A percentile compares a stretch with the other conserved stretches of the same genome.
Evolutionary conservation across 2,888 invertebrate species (phyloP).

Genomic region (Xestia ashworthii): DNA sequence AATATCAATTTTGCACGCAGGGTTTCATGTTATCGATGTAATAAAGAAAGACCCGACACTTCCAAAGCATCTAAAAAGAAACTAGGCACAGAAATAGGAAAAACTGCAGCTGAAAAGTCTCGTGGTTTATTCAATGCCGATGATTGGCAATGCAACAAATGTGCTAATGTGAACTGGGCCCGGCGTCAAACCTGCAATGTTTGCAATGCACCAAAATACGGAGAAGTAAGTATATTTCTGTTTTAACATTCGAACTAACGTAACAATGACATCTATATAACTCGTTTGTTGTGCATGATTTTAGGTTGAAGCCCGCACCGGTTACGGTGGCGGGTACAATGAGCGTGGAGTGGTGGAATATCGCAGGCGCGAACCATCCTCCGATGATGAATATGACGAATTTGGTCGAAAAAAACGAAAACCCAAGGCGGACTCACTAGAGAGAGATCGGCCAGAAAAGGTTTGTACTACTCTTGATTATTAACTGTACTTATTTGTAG

Average conservation of each 20-base stretch:
- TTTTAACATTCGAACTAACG: not conserved
- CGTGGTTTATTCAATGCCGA: constrained; percentile 99
- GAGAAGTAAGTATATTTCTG: constrained; percentile 93
- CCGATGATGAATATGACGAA: constrained; percentile 99
- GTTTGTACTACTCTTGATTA: constrained; percentile 45
- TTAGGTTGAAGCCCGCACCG: constrained; percentile 93
- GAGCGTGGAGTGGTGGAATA: constrained; percentile 99
- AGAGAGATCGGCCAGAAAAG: constrained; percentile 77
- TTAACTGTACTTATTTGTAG: constrained; percentile 22
- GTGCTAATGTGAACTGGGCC: constrained; percentile 99
- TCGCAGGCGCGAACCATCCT: constrained; percentile 95
- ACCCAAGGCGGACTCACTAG: constrained; percentile 78
- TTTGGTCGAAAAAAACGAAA: constrained; percentile 93
- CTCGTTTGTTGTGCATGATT: constrained; percentile 61
- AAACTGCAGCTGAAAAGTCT: constrained; percentile 99
- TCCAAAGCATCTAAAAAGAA: constrained; percentile 92
- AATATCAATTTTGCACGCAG: constrained; percentile 98
- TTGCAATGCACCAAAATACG: constrained; percentile 99
- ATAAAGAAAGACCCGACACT: constrained; percentile 91
- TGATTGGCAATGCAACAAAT: constrained; percentile 99
- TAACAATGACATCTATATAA: not conserved
- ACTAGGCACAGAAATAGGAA: constrained; percentile 98
- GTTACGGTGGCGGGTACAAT: constrained; percentile 98
- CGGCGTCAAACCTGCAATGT: constrained; percentile 98
- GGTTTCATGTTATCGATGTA: constrained; percentile 97